Conservation (phyloP, 2,888 invertebrate genomes). For the Mylabris sibirica region DNA sequence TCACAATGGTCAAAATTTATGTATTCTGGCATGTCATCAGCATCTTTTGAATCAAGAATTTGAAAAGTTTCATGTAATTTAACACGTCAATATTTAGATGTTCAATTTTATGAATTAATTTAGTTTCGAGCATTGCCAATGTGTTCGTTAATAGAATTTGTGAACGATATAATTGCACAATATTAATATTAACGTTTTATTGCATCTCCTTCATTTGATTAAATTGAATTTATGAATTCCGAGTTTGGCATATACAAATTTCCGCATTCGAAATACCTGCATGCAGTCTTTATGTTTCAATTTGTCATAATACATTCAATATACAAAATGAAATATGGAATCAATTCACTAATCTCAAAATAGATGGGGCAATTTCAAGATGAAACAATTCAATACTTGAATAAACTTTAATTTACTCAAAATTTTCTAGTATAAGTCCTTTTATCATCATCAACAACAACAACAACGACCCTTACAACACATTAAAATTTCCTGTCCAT, state of each 20-base stretch:
- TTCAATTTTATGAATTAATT: not conserved
- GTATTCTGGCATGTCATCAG: too few species aligned
- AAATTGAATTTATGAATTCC: not conserved
- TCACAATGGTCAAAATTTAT: too few species aligned
- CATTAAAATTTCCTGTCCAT: not conserved
- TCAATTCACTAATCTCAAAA: too few species aligned
- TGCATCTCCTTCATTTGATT: not conserved
- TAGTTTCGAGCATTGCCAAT: not conserved
- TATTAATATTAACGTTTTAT: not conserved
- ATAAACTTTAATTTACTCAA: too few species aligned
- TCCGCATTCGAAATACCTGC: not conserved
- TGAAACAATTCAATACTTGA: too few species aligned
- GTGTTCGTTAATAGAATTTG: not conserved
- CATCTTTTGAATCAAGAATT: too few species aligned
- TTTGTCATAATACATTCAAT: not conserved
- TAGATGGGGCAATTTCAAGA: too few species aligned
- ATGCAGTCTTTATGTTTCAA: constrained; percentile 1
- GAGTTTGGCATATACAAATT: not conserved
- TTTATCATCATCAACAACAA: too few species aligned
- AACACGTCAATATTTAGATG: not conserved
- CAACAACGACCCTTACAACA: not conserved
- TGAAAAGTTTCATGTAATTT: not conserved
- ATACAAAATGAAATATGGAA: not conserved
- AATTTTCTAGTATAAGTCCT: too few species aligned
- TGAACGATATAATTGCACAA: not conserved